phyloP scores from a whole-genome alignment of 2,113 vertebrate genomes.

The Erpornis zantholeuca region DNA sequence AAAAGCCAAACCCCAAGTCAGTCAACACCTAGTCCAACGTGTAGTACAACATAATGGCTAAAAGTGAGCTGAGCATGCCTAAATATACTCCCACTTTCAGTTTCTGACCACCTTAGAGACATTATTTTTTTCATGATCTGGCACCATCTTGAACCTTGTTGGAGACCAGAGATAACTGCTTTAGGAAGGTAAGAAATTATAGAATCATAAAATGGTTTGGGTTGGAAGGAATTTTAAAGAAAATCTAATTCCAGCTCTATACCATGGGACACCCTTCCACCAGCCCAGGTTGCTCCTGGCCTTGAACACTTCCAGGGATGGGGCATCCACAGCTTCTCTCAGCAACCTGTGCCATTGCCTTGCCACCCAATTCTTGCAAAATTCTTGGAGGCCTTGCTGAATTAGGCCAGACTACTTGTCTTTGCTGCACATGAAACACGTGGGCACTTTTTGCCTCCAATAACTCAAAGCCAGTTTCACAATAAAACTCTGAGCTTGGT shows the following conservation, averaged over 20 bases:
- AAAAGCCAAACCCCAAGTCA: neutral
- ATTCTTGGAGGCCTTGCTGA: neutral
- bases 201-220: neutral
- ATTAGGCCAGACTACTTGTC: neutral
- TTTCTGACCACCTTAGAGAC: neutral
- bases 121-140: neutral
- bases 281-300: neutral
- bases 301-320: neutral
- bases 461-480: neutral
- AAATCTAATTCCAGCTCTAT: neutral
- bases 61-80: neutral
- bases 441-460: neutral
- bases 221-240: neutral
- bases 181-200: neutral
- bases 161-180: neutral
- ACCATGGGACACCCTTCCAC: neutral
- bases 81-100: neutral
- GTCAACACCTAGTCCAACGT: neutral
- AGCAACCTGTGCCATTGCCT: neutral
- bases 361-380: neutral
- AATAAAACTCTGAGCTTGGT: neutral
- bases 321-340: neutral
- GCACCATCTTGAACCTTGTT: neutral
- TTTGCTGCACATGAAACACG: neutral
- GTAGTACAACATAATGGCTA: neutral